Evolutionary conservation across 2,113 vertebrate genomes (phyloP).

Genomic region (Tupaia chinensis): DNA sequence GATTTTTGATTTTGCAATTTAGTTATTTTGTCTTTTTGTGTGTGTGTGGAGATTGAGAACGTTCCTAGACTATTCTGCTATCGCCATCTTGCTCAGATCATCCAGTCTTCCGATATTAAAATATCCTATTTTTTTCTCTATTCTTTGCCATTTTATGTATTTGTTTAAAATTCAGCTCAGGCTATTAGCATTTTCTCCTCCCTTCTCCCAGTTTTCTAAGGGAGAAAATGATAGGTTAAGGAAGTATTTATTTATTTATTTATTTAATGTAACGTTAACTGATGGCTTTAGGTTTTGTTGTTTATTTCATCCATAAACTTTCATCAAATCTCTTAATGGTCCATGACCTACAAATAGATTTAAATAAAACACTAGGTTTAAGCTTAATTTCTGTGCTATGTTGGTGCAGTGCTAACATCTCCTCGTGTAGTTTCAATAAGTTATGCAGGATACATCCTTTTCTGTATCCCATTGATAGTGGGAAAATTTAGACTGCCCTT

Average conservation of each 20-base stretch:
- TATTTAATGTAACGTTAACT: constrained; percentile 48
- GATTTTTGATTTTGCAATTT: constrained; percentile 6
- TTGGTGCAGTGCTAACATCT: constrained; percentile 40
- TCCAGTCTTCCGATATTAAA: not conserved
- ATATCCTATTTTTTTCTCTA: not conserved
- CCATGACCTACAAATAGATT: constrained; percentile 56
- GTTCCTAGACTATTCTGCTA: not conserved
- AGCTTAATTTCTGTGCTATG: constrained; percentile 60
- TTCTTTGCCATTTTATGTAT: not conserved
- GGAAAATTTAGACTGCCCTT: constrained; percentile 72
- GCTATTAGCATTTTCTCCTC: not conserved
- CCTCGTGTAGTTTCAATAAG: constrained; percentile 33
- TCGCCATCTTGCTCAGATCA: not conserved
- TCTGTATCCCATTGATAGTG: not conserved
- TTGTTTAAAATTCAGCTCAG: constrained; percentile 6
- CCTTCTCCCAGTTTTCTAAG: not conserved
- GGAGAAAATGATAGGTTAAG: not conserved
- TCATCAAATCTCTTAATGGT: constrained; percentile 62
- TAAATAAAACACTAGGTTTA: constrained; percentile 59
- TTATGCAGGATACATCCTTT: constrained; percentile 37
- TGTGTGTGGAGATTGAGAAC: not conserved
- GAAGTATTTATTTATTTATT: not conserved
- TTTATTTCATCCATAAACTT: constrained; percentile 56
- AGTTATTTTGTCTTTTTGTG: not conserved
- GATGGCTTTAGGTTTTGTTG: constrained; percentile 40